Evolutionary conservation across 2,888 invertebrate genomes (phyloP), one percentile per base, ranked within the genome.

Genomic region (Eumacrocentrus americanus): DNA sequence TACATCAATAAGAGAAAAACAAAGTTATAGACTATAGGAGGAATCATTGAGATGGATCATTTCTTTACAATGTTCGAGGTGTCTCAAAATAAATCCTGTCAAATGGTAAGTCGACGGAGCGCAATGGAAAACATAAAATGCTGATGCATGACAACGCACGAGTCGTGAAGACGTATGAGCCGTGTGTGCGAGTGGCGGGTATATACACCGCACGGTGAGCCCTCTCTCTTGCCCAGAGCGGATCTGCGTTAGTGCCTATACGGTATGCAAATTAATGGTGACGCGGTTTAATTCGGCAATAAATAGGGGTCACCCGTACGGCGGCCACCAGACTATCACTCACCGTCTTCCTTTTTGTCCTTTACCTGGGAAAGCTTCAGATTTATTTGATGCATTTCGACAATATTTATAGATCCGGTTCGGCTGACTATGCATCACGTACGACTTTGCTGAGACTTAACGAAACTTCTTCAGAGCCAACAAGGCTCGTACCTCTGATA

Each of bases 271-370:
- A 80, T 80, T 78, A 80, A 80, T 76, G 79, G 78, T 74, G 79
- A 77, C 77, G 78, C 78, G 79, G 73, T 80, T 80, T 80, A 80
- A 80, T 80, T 80, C 79, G 80, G 78, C 80, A 79, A 80, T 80
- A 80, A 80, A 80, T 80, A 79, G 78, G 75, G 79, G 78, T 79
- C 74, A 76, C 78, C 76, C 74, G 72, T 76, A 71, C 69, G 70
- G 67, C 75, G 72, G 69, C 74, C 74, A 74, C 74, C 70, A 70
- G 73, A 60, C 74, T 73, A 78, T 80, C 79, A 74, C 72, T 80
- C 78, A 79, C 75, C 66, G 72, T 72, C 47, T 47, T 67, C 60
- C 68, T 72, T 71, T 76, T 75, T 74, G 70, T 73, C 69, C 71
- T 68, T 67, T 72, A 75, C 79, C 78, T 79, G 79, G 77, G 78